Evolutionary conservation across 1,140 invertebrate genomes (phyloP), one percentile per base, ranked within the genome.

Genomic region (Hirudo medicinalis): DNA sequence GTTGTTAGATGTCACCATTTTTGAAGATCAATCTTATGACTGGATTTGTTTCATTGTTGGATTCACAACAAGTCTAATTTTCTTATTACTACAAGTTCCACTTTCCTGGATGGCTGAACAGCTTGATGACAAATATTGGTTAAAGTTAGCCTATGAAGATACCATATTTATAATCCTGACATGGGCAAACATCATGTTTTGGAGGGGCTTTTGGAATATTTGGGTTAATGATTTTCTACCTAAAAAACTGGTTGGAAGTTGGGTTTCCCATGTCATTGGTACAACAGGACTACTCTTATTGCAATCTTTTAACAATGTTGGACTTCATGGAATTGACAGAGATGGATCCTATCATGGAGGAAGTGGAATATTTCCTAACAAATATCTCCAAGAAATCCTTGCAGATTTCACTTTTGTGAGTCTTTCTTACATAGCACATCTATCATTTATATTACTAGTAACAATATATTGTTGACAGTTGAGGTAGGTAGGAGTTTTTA

Each of bases 151-250:
- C 20, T 73, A 55, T 43, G 72, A 73, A 53, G 69, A 73, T 49
- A 53, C 53, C 15, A n/a, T 73, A 22, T 73, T 73, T 54, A 55
- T 70, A 27, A 54, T 73, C 19, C n/a, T 66, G n/a, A 70, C 54
- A 36, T 73, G 72, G 72, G 68, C 68, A 25, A 73, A 73, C 49
- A n/a, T 73, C 43, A 25, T 73, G 72, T 55, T 73, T 40, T 73
- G 72, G 72, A 43, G 72, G 22, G 72, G 72, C 13, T 53, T 43
- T 27, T 73, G 72, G 72, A 69, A 73, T 55, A 32, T 73, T 25
- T 73, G 72, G 43, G 55, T 73, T 8, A n/a, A 57, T 29, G 54
- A 73, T 40, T 54, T 73, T 70, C 72, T 70, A 4, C 69, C 72
- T 13, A 53, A 72, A 40, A 43, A 55, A 25, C 19, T 27, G 17